Evolutionary conservation across 64 coral and sea anemone species (phyloP), one percentile per base, ranked within the genome.

Genomic region (Montipora foliosa): DNA sequence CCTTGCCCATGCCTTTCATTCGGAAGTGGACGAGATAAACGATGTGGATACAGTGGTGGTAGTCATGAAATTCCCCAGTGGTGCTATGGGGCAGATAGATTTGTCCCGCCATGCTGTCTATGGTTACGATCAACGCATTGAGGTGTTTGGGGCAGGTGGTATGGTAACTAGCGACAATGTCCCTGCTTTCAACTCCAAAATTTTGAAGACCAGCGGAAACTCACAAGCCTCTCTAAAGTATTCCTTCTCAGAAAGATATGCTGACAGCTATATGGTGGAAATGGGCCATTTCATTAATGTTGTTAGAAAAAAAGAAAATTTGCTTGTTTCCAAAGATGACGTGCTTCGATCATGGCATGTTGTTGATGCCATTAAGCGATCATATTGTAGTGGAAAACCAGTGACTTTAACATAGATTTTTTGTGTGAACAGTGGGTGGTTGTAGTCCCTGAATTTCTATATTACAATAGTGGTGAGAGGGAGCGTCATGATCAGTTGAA

Each of bases 21-120:
- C 94, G 8, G 37, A 76, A 7, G 89, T 98, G 22, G 78, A 80
- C 20, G 76, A 81, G 2, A 4, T 98, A 2, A 88, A 87, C 24
- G 97, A 98, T 83, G 94, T 95, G 12, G 97, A 98, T 67, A 93
- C 87, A 24, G 76, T 98, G 67, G 91, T 75, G 17, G 95, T 98
- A 45, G 76, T 92, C 19, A 79, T 98, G 58, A 98, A 95, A 24
- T 98, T 98, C 78, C 97, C 97, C n/a, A 93, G 94, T 83, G 97
- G 97, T 13, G 80, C 69, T 4, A 86, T 98, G 6, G 97, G 90
- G 37, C 69, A 92, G 7, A 93, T 98, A 73, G 93, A 98, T 89
- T 10, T 98, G 16, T 95, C 94, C 5, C 87, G 97, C 12, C 89
- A 80, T 67, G 87, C 94, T n/a, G 79, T 78, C 16, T 98, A 82